Evolutionary conservation across 2,113 vertebrate genomes (phyloP).

Genomic region (Cisticola juncidis): DNA sequence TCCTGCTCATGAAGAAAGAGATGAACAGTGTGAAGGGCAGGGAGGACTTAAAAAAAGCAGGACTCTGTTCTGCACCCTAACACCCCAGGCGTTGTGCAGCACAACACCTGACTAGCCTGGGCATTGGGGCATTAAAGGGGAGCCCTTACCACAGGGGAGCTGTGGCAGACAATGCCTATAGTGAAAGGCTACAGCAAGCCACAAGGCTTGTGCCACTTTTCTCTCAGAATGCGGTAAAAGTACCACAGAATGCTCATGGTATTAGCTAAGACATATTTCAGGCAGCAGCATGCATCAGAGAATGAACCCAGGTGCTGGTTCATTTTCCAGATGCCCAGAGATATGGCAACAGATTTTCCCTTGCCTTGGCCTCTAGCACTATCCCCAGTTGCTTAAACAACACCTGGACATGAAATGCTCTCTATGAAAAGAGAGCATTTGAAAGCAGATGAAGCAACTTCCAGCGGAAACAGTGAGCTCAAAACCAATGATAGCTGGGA

Average conservation of each 20-base stretch:
- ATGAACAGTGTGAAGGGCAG: not conserved
- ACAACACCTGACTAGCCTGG: not conserved
- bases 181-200: not conserved
- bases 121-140: not conserved
- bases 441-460: not conserved
- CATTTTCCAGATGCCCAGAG: not conserved
- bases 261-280: not conserved
- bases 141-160: not conserved
- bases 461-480: not conserved
- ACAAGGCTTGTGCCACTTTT: not conserved
- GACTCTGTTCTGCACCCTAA: not conserved
- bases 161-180: accelerated
- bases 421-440: not conserved
- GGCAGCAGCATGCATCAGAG: not conserved
- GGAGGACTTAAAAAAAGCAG: not conserved
- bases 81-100: not conserved
- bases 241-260: accelerated
- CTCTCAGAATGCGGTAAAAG: not conserved
- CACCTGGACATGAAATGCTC: not conserved
- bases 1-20: not conserved
- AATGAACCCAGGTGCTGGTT: not conserved
- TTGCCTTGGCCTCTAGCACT: not conserved
- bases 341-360: not conserved
- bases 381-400: not conserved
- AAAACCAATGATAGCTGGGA: not conserved